Base-by-base conservation (phyloP, 2,113 vertebrate genomes). In the Pterocles orientalis region DNA sequence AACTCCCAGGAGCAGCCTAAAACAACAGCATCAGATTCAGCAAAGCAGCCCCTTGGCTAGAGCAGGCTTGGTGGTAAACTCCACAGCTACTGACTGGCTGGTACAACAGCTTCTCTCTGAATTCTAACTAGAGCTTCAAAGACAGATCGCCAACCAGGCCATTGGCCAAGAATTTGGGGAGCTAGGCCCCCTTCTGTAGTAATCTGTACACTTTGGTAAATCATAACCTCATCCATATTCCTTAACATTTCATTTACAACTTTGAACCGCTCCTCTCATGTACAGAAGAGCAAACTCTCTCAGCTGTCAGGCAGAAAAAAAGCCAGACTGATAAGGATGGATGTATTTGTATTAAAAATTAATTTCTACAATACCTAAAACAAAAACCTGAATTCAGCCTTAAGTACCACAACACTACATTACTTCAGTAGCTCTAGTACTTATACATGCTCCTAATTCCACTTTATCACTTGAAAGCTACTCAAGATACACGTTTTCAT, bases 391-490 rank as follows among this genome's bases (percentile, higher is more conserved):
- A 54, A 34, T 72, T 76, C 39, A 60, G 39, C 34, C 64, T 14
- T 34, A 84, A 71, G 39, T 53, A 69, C 26, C 5, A 21, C 17
- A 75, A 39, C 2, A 80, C 41, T 61, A 77, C 25, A 88, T 61
- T 96, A 88, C 18, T 73, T 18, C 28, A 90, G 36, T 14, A 88
- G 64, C 48, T 78, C 21, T n/a, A 64, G 19, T 77, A 81, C 9
- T 93, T 89, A 76, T 0, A 91, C 24, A 89, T 76, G 66, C 15
- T 79, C 18, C 9, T 33, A 76, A 72, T 69, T 69, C 29, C 9
- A 54, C 73, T 91, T 79, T 61, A 76, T 68, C 82, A 89, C 50
- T 90, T 66, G 47, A 88, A 83, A 86, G 53, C 33, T 82, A 92
- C n/a, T 64, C n/a, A 64, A 56, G 15, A 33, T 45, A 48, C 33